Base-by-base conservation (phyloP, 2,113 vertebrate species). In the Perognathus longimembris region DNA sequence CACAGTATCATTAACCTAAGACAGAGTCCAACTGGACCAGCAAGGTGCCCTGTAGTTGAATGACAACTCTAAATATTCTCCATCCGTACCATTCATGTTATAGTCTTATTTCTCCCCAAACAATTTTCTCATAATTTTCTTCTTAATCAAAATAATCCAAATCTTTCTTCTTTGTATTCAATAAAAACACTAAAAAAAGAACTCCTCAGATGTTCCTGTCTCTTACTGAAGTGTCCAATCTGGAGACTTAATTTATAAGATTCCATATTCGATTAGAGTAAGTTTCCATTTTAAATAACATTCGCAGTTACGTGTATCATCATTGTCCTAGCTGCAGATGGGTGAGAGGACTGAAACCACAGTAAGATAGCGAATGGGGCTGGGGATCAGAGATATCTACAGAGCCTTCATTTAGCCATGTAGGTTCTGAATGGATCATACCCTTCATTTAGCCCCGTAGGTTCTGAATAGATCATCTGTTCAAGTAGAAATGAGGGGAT, bases 141-240 rank as follows among this genome's bases (percentile, higher is more conserved):
- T 89, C 66, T 17, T 61, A 83, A 21, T 59, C 67, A 63, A 71
- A 80, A 40, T 8, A 45, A 77, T 24, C 20, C 59, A 66, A 66
- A 74, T 36, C 21, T 28, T 88, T 92, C 66, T 24, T 42, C 38
- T 86, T 78, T 75, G 76, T 9, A 73, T 22, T 75, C 82, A 94
- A 61, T 75, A 93, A 89, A 78, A 73, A 34, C 10, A 40, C 40
- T 6, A 26, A 75, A 82, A 86, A 20, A 36, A 10, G 79, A n/a
- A n/a, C n/a, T 20, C 15, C 30, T 21, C 40, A 57, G 42, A 40
- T 15, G 38, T 21, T 26, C n/a, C 18, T 0, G 67, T 40, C 3
- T 82, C 30, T 85, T 74, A 67, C 24, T 45, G 40, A 59, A 28
- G 18, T 87, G 30, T 38, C 32, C 45, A 42, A 2, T 69, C 24